A percentile compares a stretch with the other conserved stretches of the same genome.
These are phyloP conservation scores for Yponomeuta sedellus DNA, from an alignment of 2,888 invertebrate species.

Conservation along the genomic window DNA sequence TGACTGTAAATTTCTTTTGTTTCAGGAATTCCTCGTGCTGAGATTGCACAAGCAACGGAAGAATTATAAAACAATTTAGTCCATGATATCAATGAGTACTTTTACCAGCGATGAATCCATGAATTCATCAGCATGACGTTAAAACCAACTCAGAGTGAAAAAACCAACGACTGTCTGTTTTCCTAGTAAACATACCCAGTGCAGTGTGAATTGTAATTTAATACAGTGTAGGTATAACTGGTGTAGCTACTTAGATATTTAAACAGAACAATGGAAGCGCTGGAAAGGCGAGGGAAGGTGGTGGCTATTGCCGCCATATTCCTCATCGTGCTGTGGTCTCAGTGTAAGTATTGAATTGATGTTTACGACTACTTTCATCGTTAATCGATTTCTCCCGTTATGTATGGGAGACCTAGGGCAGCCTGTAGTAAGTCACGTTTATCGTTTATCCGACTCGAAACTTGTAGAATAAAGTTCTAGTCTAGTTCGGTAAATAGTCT, in stretches of 20 bases:
- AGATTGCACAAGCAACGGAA: neutral
- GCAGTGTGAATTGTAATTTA: slow-evolving; percentile 2
- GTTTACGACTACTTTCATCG: neutral
- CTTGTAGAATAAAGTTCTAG: neutral
- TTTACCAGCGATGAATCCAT: neutral
- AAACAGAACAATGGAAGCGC: slow-evolving; percentile 65
- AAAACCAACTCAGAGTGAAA: neutral
- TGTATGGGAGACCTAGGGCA: neutral
- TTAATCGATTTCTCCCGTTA: slow-evolving; percentile 9
- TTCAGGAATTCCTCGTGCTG: slow-evolving; percentile 2
- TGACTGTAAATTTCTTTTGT: neutral
- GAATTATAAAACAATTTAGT: neutral
- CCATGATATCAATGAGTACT: neutral
- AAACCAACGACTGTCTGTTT: neutral
- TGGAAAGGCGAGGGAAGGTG: slow-evolving; percentile 53
- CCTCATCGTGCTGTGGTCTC: slow-evolving; percentile 53
- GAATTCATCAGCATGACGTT: slow-evolving; percentile 3
- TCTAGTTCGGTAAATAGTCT: neutral
- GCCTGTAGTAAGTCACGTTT: neutral
- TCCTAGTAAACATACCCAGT: neutral
- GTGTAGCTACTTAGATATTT: slow-evolving; percentile 2
- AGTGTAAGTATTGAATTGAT: slow-evolving; percentile 50
- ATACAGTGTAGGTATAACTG: neutral
- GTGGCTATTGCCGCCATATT: slow-evolving; percentile 41
- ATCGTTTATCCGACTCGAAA: neutral